Conservation (phyloP, 2,113 vertebrate species). For the Maccullochella peelii region DNA sequence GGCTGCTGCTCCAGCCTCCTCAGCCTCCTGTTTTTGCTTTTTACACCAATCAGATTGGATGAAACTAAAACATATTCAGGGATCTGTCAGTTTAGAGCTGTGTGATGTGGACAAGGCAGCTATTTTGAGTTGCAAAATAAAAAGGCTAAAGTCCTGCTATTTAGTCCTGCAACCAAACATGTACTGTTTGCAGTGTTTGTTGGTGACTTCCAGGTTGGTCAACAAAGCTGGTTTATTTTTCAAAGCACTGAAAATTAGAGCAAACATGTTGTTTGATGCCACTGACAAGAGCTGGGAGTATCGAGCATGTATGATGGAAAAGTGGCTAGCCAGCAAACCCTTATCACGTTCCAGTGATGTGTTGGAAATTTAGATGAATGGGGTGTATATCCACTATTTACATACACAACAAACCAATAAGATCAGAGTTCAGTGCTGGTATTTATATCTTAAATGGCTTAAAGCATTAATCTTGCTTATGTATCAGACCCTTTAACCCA, state of each 20-base stretch:
- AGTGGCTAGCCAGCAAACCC: conserved; percentile 5
- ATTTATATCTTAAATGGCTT: background rate
- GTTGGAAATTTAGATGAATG: background rate
- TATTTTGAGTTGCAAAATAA: conserved; percentile 16
- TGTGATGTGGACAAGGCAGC: background rate
- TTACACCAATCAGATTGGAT: background rate
- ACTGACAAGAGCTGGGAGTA: conserved; percentile 13
- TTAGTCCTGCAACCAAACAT: conserved; percentile 6
- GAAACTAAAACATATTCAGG: conserved; percentile 12
- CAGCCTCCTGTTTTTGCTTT: conserved; percentile 14
- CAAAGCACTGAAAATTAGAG: conserved; percentile 26
- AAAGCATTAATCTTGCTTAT: background rate
- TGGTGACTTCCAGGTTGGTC: conserved; percentile 1
- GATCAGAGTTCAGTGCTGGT: background rate
- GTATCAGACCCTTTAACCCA: background rate
- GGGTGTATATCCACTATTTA: background rate
- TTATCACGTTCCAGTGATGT: conserved; percentile 8
- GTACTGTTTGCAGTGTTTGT: conserved; percentile 6
- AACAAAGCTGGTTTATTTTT: conserved; percentile 28
- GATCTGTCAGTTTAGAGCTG: conserved; percentile 9
- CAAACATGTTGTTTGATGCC: conserved; percentile 11
- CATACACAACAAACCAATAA: background rate
- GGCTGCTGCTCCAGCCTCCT: background rate
- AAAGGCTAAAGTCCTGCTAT: conserved; percentile 13
- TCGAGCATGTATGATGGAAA: background rate